These are phyloP conservation scores for Petrocephalus microphthalmus DNA, from an alignment of 2,113 vertebrate genomes.

Conservation along the genomic window DNA sequence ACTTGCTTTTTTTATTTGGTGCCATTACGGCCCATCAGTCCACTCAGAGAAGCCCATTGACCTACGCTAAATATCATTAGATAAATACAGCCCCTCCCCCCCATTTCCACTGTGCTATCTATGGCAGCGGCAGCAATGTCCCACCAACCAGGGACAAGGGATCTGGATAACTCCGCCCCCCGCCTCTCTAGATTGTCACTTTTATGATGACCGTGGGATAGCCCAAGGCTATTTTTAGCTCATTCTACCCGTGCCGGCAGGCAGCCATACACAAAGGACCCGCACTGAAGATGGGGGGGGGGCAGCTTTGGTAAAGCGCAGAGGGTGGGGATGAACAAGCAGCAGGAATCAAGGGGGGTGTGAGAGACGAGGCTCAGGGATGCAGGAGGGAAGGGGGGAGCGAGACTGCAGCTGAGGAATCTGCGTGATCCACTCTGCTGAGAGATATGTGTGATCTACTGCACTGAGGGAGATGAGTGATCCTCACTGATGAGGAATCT, in stretches of 20 bases:
- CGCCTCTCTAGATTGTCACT: not conserved
- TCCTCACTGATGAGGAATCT: too few relatives aligned
- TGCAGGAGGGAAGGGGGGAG: not conserved
- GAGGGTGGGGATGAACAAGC: not conserved
- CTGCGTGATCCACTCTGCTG: not conserved
- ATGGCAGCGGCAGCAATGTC: not conserved
- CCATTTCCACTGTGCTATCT: not conserved
- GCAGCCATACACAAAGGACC: not conserved
- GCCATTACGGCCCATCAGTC: not conserved
- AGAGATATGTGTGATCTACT: too few relatives aligned
- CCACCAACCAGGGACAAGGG: not conserved
- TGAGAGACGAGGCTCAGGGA: not conserved
- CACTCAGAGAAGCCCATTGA: not conserved
- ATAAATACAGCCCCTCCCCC: not conserved
- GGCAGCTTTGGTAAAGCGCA: too few relatives aligned
- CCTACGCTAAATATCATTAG: not conserved
- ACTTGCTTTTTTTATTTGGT: not conserved
- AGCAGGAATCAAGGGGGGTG: too few relatives aligned
- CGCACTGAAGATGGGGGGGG: not conserved
- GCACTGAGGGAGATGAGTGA: too few relatives aligned
- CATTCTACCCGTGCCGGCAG: not conserved
- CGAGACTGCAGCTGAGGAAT: not conserved
- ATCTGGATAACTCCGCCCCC: not conserved
- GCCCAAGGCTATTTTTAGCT: constrained; percentile 1
- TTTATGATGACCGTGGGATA: not conserved